Evolutionary conservation across 1,140 invertebrate genomes (phyloP).

Genomic region (Psix sp.): DNA sequence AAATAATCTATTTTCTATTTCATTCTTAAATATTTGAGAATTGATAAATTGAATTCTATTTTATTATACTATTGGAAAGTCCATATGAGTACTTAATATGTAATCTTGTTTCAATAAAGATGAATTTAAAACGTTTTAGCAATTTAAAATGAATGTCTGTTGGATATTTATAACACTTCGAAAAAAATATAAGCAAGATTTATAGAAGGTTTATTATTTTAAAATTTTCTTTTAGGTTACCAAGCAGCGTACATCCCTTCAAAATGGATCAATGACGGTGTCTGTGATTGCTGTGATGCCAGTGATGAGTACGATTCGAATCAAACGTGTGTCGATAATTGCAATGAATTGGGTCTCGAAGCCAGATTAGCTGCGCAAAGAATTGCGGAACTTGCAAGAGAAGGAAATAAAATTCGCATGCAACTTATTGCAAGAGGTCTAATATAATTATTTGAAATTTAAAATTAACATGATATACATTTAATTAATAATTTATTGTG

Average conservation of each 20-base stretch:
- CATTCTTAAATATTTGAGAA: too few species aligned
- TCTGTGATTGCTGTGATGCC: conserved; percentile 99
- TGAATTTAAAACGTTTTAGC: too few species aligned
- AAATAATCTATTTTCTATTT: too few species aligned
- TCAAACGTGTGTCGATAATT: conserved; percentile 85
- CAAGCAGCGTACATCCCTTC: conserved; percentile 85
- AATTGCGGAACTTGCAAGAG: conserved; percentile 83
- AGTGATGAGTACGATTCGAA: conserved; percentile 89
- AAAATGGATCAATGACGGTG: conserved; percentile 95
- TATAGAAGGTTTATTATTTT: too few species aligned
- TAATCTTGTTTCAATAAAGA: too few species aligned
- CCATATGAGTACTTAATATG: too few species aligned
- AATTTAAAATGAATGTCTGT: too few species aligned
- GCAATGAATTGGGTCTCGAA: conserved; percentile 87
- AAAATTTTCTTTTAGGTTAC: conserved; percentile 76
- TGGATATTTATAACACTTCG: too few species aligned
- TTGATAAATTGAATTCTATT: too few species aligned
- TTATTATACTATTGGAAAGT: too few species aligned
- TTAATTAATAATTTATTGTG: neutral
- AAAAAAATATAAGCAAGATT: too few species aligned
- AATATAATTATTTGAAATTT: too few species aligned
- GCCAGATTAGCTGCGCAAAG: conserved; percentile 86
- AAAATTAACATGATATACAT: neutral
- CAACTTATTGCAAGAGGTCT: conserved; percentile 40
- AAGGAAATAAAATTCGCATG: conserved; percentile 73